Evolutionary conservation across 1,140 invertebrate species (phyloP).

Genomic region (Bombus affinis): DNA sequence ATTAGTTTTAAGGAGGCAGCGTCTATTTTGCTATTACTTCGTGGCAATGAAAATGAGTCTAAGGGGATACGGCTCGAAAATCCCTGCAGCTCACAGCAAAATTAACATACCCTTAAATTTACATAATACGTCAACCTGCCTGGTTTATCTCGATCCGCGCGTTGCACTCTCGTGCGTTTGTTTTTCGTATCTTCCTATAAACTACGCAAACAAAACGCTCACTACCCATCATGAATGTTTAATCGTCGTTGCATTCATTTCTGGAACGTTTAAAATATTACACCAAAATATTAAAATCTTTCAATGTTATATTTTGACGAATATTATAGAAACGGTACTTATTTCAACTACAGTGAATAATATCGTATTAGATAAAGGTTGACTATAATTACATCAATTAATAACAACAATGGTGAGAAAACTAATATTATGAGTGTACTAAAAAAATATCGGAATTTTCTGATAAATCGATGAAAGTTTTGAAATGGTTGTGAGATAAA

Average conservation of each 20-base stretch:
- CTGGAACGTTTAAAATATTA: too few species aligned
- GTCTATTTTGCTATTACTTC: constrained; percentile 36
- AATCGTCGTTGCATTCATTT: not conserved
- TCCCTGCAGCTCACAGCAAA: constrained; percentile 32
- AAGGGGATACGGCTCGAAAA: constrained; percentile 41
- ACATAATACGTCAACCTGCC: constrained; percentile 60
- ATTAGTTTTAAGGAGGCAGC: constrained; percentile 21
- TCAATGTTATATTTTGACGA: too few species aligned
- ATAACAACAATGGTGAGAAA: too few species aligned
- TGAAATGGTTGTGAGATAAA: too few species aligned
- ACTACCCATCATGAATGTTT: not conserved
- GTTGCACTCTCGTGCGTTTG: constrained; percentile 56
- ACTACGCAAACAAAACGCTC: not conserved
- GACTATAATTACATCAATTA: too few species aligned
- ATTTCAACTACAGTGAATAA: too few species aligned
- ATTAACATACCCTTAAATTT: constrained; percentile 66
- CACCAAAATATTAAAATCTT: too few species aligned
- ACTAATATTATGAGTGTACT: too few species aligned
- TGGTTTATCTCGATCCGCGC: constrained; percentile 58
- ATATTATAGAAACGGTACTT: too few species aligned
- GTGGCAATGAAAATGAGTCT: constrained; percentile 29
- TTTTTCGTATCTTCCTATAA: constrained; percentile 58
- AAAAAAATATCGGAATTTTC: too few species aligned
- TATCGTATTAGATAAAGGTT: too few species aligned
- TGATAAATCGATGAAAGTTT: too few species aligned